Evolutionary conservation across 2,888 invertebrate species (phyloP).

Genomic region (Cosmopolites sordidus): DNA sequence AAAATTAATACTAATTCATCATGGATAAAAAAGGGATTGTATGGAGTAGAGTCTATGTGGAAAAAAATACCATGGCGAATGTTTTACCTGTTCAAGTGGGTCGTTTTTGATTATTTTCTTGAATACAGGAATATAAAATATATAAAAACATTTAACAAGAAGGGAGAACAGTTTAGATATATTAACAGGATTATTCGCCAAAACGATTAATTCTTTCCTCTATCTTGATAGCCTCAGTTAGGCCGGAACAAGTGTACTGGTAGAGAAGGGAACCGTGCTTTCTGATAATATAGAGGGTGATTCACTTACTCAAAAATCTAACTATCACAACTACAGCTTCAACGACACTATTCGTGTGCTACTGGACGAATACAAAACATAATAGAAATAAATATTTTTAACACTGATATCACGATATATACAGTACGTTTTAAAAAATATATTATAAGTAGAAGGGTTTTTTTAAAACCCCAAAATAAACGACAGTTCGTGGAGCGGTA

Average conservation of each 20-base stretch:
- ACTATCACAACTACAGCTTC: neutral
- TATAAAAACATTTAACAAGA: neutral
- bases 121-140: neutral
- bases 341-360: neutral
- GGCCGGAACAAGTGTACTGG: too few relatives aligned
- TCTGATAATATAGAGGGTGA: too few relatives aligned
- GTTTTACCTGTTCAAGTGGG: neutral
- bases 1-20: neutral
- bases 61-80: neutral
- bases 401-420: neutral
- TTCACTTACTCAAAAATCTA: too few relatives aligned
- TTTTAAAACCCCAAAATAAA: neutral
- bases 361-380: neutral
- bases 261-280: too few relatives aligned
- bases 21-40: too few relatives aligned
- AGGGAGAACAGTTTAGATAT: neutral
- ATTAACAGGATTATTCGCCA: too few relatives aligned
- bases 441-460: neutral
- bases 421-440: neutral
- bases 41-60: too few relatives aligned
- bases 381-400: neutral
- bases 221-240: too few relatives aligned
- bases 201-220: too few relatives aligned
- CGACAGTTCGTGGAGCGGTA: neutral
- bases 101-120: neutral